Conservation (phyloP, 2,113 vertebrate genomes). For the Australoheros scitulus region DNA sequence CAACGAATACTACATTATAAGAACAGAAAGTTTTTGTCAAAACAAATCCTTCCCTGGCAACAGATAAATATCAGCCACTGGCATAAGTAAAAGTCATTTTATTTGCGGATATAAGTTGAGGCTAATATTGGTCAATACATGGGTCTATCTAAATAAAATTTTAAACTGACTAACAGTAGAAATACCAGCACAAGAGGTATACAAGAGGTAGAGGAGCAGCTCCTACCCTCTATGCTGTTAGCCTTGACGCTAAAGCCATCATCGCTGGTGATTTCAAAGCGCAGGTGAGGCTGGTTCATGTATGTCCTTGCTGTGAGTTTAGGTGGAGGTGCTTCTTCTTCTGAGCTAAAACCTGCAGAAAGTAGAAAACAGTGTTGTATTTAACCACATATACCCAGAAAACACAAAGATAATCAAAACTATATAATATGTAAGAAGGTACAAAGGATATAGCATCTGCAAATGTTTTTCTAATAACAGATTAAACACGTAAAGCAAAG, state of each 20-base stretch:
- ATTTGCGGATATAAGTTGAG: background rate
- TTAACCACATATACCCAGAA: background rate
- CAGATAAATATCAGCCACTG: background rate
- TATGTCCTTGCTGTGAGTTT: constrained; percentile 77
- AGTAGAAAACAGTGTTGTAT: background rate
- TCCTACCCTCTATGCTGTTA: constrained; percentile 87
- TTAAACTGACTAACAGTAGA: background rate
- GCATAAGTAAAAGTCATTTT: background rate
- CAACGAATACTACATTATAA: no score
- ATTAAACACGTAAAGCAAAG: background rate
- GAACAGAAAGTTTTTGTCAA: no score
- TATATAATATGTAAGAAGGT: no score
- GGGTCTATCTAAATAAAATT: background rate
- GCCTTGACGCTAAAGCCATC: constrained; percentile 89
- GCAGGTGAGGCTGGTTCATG: constrained; percentile 84
- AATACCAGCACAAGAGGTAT: background rate
- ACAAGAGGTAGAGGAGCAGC: background rate
- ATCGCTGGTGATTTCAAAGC: constrained; percentile 91
- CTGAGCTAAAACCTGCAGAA: constrained; percentile 82
- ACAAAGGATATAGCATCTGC: no score
- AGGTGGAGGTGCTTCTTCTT: constrained; percentile 79
- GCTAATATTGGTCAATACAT: background rate
- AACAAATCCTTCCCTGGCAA: background rate
- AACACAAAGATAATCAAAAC: background rate
- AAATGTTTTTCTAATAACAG: no score